These are phyloP conservation scores for Xestobium rufovillosum DNA, from an alignment of 2,888 invertebrate genomes.

Conservation along the genomic window DNA sequence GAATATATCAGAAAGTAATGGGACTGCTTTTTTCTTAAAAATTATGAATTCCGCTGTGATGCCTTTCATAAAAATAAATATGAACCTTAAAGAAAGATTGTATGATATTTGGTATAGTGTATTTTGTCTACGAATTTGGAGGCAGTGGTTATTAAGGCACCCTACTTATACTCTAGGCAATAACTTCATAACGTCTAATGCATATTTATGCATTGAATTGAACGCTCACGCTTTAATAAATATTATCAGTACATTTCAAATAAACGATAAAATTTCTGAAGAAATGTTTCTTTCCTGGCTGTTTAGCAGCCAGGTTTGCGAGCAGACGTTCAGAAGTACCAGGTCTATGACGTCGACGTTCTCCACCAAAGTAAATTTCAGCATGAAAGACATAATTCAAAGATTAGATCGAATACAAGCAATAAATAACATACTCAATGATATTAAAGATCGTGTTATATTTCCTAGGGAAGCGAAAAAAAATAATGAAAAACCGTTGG, in stretches of 20 bases:
- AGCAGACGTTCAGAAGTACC: slow-evolving; percentile 9
- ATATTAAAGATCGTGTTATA: slow-evolving; percentile 2
- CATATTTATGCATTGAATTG: slow-evolving; percentile 14
- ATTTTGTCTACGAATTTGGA: slow-evolving; percentile 17
- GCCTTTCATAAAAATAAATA: slow-evolving; percentile 12
- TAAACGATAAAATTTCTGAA: background rate
- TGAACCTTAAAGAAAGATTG: slow-evolving; percentile 9
- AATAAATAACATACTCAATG: background rate
- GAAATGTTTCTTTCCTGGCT: slow-evolving; percentile 1
- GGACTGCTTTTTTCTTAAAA: slow-evolving; percentile 10
- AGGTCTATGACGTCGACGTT: slow-evolving; percentile 12
- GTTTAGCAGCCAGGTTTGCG: slow-evolving; percentile 9
- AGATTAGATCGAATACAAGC: slow-evolving; percentile 9
- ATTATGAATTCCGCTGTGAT: slow-evolving; percentile 10
- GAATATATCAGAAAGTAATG: slow-evolving; percentile 9
- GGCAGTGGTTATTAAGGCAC: slow-evolving; percentile 10
- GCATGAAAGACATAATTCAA: slow-evolving; percentile 8
- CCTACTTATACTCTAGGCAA: slow-evolving; percentile 10
- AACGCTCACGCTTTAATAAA: slow-evolving; percentile 13
- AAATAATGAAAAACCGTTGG: slow-evolving; percentile 1
- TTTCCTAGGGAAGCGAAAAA: slow-evolving; percentile 1
- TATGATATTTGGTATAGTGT: slow-evolving; percentile 15
- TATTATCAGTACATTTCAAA: slow-evolving; percentile 10
- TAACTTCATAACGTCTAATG: slow-evolving; percentile 15
- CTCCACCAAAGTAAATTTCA: slow-evolving; percentile 10